Evolutionary conservation across 2,113 vertebrate genomes (phyloP), one percentile per base, ranked within the genome.

Genomic region (Ariopsis seemanni): DNA sequence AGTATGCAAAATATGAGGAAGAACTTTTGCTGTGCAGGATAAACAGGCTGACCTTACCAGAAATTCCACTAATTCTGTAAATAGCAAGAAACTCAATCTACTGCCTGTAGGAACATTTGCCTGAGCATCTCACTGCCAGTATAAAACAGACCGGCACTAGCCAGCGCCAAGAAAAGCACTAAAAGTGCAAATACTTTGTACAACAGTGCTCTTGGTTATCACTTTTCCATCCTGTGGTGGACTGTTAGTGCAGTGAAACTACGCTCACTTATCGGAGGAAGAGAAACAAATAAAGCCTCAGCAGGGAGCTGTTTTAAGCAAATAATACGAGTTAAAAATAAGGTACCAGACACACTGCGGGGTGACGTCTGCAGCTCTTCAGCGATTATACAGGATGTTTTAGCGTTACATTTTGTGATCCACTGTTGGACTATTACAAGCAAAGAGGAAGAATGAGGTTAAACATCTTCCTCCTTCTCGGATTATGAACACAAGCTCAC

Each of bases 151-250:
- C 74, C 69, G 65, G 62, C 22, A 58, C 62, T 87, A 69, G 14
- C 65, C 77, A 52, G 74, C 87, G 83, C 65, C 69, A 82, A 71
- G 83, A 57, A 72, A 87, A 58, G 27, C n/a, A 27, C 88, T 82
- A 89, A 86, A 82, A 85, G 85, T 82, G 3, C 42, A 42, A 42
- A 89, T 50, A 77, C 30, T 63, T 17, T 30, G 27, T 80, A 55
- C 53, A 89, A 86, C 55, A 83, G 30, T n/a, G 58, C 58, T 82
- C 52, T 72, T 83, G 60, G 80, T 52, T 84, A 53, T 10, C 62
- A 25, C 75, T 82, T 63, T 80, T 77, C 58, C 27, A 81, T 77
- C 27, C 11, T 52, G 74, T 63, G 11, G 18, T 11, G 42, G 48
- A 67, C 20, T 27, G 78, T 65, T 74, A 71, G 58, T 50, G 11